These are phyloP conservation scores for Pollenia angustigena DNA, from an alignment of 2,888 invertebrate genomes.

Conservation along the genomic window DNA sequence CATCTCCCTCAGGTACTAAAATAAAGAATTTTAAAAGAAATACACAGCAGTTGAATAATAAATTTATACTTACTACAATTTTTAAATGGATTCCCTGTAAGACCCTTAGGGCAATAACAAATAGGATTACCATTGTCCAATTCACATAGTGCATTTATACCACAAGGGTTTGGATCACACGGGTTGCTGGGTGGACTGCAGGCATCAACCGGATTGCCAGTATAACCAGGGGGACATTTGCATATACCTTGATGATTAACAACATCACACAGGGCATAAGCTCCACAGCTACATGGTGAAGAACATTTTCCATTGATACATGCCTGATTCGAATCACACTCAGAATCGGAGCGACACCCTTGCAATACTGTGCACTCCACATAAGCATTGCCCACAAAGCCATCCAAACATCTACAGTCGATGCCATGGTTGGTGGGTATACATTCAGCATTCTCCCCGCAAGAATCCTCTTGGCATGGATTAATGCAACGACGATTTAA, in stretches of 20 bases:
- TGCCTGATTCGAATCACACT: slow-evolving; percentile 90
- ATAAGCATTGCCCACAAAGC: slow-evolving; percentile 91
- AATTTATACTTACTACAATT: slow-evolving; percentile 91
- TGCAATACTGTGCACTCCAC: slow-evolving; percentile 88
- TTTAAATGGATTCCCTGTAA: slow-evolving; percentile 95
- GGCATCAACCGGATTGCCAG: slow-evolving; percentile 89
- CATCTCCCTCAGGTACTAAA: slow-evolving; percentile 93
- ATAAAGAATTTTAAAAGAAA: background rate
- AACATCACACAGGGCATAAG: slow-evolving; percentile 92
- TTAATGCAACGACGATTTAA: slow-evolving; percentile 93
- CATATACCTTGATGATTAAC: slow-evolving; percentile 91
- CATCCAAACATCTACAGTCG: slow-evolving; percentile 90
- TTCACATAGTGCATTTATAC: slow-evolving; percentile 93
- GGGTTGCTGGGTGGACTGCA: slow-evolving; percentile 91
- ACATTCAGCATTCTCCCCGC: slow-evolving; percentile 93
- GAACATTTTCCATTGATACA: slow-evolving; percentile 91
- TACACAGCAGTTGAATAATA: background rate
- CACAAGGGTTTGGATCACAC: slow-evolving; percentile 94
- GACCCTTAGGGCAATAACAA: slow-evolving; percentile 94
- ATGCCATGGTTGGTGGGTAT: slow-evolving; percentile 90
- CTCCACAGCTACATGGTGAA: slow-evolving; percentile 91
- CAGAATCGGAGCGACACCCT: slow-evolving; percentile 89
- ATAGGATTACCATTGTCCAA: slow-evolving; percentile 93
- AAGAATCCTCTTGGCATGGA: slow-evolving; percentile 91
- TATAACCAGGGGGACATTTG: slow-evolving; percentile 92